Base-by-base conservation (phyloP, 2,113 vertebrate genomes). In the Phyllostomus hastatus region DNA sequence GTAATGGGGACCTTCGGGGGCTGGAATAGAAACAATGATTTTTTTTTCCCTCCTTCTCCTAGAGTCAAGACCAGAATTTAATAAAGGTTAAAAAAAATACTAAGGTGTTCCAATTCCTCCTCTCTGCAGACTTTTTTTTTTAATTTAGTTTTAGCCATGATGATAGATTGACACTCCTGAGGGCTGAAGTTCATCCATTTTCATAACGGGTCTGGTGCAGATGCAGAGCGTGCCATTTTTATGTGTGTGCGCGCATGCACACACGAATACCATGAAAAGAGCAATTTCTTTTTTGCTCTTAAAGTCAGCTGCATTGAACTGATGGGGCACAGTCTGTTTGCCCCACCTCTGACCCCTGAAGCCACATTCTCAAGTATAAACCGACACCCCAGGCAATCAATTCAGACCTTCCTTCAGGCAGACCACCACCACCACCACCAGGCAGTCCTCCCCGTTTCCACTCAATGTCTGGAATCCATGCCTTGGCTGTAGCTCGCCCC, bases 21-120 rank as follows among this genome's bases (percentile, higher is more conserved):
- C 88, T 97, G n/a, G 78, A 97, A 95, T 87, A 94, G 97, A 97
- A 98, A 91, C 48, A 90, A 84, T 94, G 57, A 84, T 92, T 90
- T 22, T 88, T 22, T 88, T 88, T 50, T 41, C 52, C 41, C 78
- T 69, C 52, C n/a, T 26, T 61, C 69, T 69, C 72, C 38, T 54
- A 48, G 48, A 97, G 57, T 69, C 81, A 96, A 83, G 84, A 50
- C 85, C 94, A 85, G 97, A 98, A 98, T 98, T 97, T 97, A 98
- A 97, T 98, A 97, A 92, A 97, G 84, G 76, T 35, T 4, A 88
- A 69, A 52, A 50, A 87, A 85, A 86, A 94, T 48, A 90, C 64
- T 78, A 95, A 93, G 78, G 76, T 41, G 90, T 95, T 95, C 93
- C 95, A 93, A 1, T 96, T 92, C 93, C 50, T 88, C 28, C 38